phyloP scores from a whole-genome alignment of 1,140 invertebrate species.

The Trinorchestia longiramus region DNA sequence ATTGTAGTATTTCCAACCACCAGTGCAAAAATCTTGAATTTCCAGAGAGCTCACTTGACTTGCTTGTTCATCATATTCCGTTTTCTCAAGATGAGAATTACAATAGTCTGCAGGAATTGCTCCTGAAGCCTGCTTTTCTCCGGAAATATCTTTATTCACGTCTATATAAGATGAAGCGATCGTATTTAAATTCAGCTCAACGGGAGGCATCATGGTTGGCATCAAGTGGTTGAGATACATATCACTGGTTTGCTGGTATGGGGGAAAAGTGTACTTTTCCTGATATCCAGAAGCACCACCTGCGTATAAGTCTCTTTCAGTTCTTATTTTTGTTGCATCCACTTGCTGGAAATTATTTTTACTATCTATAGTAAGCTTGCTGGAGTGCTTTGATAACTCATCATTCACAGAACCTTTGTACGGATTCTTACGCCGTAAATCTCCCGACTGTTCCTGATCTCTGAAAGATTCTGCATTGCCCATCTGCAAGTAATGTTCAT shows the following conservation, averaged over 20 bases:
- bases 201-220: constrained; percentile 43
- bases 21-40: constrained; percentile 26
- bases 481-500: not conserved
- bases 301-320: not conserved
- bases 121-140: not conserved
- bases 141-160: not conserved
- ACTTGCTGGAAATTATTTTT: constrained; percentile 14
- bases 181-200: not conserved
- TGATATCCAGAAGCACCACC: not conserved
- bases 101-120: not conserved
- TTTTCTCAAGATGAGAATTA: not conserved
- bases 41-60: not conserved
- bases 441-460: constrained; percentile 2
- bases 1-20: constrained; percentile 44
- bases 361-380: not conserved
- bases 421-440: not conserved
- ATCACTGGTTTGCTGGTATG: not conserved
- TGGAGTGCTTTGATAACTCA: not conserved
- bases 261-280: not conserved
- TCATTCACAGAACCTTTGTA: not conserved
- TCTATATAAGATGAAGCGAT: not conserved
- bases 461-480: not conserved
- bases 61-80: not conserved
- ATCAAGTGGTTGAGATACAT: not conserved
- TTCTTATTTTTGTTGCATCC: not conserved